Base-by-base conservation (phyloP, 2,888 invertebrate species). In the Allophyes oxyacanthae region DNA sequence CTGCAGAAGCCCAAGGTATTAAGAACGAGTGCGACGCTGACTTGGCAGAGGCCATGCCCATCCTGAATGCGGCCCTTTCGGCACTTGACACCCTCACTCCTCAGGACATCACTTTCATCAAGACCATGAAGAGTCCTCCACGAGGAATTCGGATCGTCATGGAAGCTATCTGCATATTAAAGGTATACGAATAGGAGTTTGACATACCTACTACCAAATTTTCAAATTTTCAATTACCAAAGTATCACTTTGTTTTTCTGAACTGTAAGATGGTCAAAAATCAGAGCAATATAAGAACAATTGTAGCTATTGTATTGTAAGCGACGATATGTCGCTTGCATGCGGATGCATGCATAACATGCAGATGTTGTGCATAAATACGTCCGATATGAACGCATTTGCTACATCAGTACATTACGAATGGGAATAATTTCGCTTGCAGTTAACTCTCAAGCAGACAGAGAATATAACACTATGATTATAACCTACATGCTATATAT, bases 61-160 rank as follows among this genome's bases (percentile, higher is more conserved):
- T 98, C 55, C 91, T 99, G 48, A 97, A 98, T 83, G 94, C 96
- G 0, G 99, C 99, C 0, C 89, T 98, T 56, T 95, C 97, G 0
- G 98, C 99, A 0, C 92, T 99, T 1, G 97, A 99, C 77, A 98
- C 99, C 0, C 94, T 99, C 25, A 99, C 98, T 15, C 96, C 97
- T 2, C 95, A 96, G 51, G 99, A 98, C 83, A 98, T 99, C 66
- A 97, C 98, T 2, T 96, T 98, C 64, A 97, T 99, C 36, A 99
- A 98, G 89, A 97, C 98, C 0, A 99, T 99, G 99, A 99, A 98
- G 93, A 98, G 97, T 92, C 99, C 99, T 0, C 99, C 99, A 0
- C 95, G 96, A 71, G 97, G 97, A 14, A 97, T 99, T 6, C 97
- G 97, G 79, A 92, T 98, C 20, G 97, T 99, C 2, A 98, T 99